Base-by-base conservation (phyloP, 2,888 invertebrate species). In the Heliconius erato region DNA sequence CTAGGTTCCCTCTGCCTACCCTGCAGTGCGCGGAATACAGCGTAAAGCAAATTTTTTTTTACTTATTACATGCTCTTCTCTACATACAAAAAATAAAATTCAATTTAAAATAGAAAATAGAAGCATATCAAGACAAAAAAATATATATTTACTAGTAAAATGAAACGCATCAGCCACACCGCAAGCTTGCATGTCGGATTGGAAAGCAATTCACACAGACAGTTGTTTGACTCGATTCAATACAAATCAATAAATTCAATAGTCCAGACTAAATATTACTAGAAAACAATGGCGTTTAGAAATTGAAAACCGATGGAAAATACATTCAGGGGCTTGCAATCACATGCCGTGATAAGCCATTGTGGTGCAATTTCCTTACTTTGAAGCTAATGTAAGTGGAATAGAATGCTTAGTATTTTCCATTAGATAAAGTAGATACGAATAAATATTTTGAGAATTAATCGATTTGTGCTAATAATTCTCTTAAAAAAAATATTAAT, bases 211-310 rank as follows among this genome's bases (percentile, higher is more conserved):
- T 79, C 79, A 71, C 71, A 74, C 44, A 32, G 74, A 78, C 81
- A 83, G 71, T 82, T 82, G 77, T 80, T 84, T 81, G 49, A 77
- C 49, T 69, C 77, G 68, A 71, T 82, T 77, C 74, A 81, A 81
- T 74, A 71, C 59, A 81, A 84, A 83, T 81, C 85, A 81, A 84
- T 84, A 84, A 81, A 82, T 80, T 82, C 76, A 78, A 68, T 78
- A 32, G 78, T 68, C 65, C 44, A 67, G 78, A 67, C 78, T 82
- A 82, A 81, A 80, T 80, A 83, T 83, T 78, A 83, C 77, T 65
- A 44, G 71, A 82, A 67, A 54, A 72, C 77, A 74, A 83, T 78
- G 71, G 72, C 74, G 49, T 44, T 78, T 78, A 78, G 67, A 67
- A 83, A 83, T 83, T 83, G 83, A 80, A 83, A 83, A 80, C 68